Evolutionary conservation across 2,888 invertebrate species (phyloP).

Genomic region (Cheilosia scutellata): DNA sequence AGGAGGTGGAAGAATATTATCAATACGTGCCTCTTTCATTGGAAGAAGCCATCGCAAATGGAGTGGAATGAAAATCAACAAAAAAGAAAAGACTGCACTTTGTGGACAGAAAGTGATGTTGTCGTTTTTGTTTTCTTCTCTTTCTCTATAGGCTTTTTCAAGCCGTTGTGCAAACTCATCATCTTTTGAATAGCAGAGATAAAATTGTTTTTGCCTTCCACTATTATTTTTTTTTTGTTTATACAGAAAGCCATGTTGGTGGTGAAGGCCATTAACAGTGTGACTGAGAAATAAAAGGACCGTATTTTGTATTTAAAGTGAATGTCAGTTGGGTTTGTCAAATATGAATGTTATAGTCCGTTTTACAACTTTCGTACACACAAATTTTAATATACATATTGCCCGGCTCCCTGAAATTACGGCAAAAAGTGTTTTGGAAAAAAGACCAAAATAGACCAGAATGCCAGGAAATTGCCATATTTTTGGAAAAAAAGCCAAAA

Average conservation of each 20-base stretch:
- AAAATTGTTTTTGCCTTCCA: constrained; percentile 24
- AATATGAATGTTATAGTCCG: no score
- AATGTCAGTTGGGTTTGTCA: neutral
- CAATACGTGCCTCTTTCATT: constrained; percentile 50
- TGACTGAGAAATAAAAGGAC: constrained; percentile 4
- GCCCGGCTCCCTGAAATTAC: no score
- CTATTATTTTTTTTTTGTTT: constrained; percentile 11
- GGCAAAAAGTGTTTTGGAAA: no score
- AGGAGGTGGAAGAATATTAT: constrained; percentile 25
- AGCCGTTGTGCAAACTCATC: constrained; percentile 72
- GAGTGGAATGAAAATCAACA: constrained; percentile 49
- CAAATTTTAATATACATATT: no score
- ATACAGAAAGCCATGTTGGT: constrained; percentile 6
- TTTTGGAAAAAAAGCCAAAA: no score
- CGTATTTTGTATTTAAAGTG: neutral
- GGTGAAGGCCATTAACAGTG: constrained; percentile 65
- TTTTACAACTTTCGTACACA: no score
- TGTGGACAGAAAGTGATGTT: constrained; percentile 61
- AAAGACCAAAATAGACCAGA: no score
- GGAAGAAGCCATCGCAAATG: constrained; percentile 60
- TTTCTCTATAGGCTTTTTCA: constrained; percentile 52
- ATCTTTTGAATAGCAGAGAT: constrained; percentile 53
- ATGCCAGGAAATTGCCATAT: no score
- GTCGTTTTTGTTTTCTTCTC: constrained; percentile 37
- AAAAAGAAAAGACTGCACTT: constrained; percentile 38